Evolutionary conservation across 2,113 vertebrate genomes (phyloP).

Genomic region (Amphilophus citrinellus): DNA sequence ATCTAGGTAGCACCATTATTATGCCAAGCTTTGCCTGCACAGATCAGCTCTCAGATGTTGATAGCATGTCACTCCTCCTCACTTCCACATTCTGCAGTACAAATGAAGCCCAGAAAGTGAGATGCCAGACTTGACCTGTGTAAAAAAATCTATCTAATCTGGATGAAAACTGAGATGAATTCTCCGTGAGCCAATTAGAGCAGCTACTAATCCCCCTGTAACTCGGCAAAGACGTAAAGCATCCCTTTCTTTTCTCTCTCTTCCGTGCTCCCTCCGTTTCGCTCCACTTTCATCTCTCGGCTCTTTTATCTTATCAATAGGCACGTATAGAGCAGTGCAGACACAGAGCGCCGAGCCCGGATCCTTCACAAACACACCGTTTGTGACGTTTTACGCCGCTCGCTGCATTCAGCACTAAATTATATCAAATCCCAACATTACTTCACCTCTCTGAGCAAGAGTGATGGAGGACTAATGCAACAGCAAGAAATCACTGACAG

Average conservation of each 20-base stretch:
- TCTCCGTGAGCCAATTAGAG: constrained; percentile 76
- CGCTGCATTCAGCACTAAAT: constrained; percentile 57
- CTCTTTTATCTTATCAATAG: constrained; percentile 76
- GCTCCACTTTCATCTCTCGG: constrained; percentile 69
- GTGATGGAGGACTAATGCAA: constrained; percentile 49
- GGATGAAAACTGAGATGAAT: constrained; percentile 73
- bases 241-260: constrained; percentile 34
- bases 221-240: constrained; percentile 59
- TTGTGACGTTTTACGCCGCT: constrained; percentile 64
- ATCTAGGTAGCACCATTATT: constrained; percentile 24
- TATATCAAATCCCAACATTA: constrained; percentile 57
- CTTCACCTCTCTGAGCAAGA: constrained; percentile 37
- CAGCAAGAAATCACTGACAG: constrained; percentile 43
- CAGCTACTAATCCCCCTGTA: constrained; percentile 72
- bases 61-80: constrained; percentile 26
- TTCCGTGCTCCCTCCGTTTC: constrained; percentile 54
- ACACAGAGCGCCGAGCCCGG: constrained; percentile 40
- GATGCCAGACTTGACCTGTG: constrained; percentile 60
- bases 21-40: constrained; percentile 30
- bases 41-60: constrained; percentile 57
- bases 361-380: constrained; percentile 59
- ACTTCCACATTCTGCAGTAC: constrained; percentile 12
- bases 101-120: constrained; percentile 41
- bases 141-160: constrained; percentile 68
- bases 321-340: constrained; percentile 57